Evolutionary conservation across 37 sponge, comb jelly and placozoan species (phyloP), one percentile per base, ranked within the genome.

Genomic region (Spongia lamella): DNA sequence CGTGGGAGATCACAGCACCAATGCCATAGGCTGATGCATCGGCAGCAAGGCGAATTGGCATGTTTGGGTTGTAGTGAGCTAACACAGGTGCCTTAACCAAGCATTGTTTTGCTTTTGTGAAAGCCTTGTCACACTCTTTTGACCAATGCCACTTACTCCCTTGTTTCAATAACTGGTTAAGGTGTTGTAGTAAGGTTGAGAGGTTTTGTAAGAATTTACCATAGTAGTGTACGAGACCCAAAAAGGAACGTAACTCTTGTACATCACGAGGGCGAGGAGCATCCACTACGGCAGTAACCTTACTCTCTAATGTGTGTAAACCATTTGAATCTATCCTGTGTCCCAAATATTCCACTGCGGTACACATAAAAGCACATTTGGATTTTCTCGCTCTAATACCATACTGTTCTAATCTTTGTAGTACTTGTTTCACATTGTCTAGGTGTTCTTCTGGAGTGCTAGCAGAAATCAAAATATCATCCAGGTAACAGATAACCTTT

Each of bases 21-120:
- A 62, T 34, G 31, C 63, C 31, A 25, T 62, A 25, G 27, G 47
- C 37, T 22, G 75, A 74, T 1, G 75, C 75, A 74, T 74, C 47
- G 47, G 47, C 47, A 13, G 47, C 47, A 43, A 43, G 47, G 9
- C 47, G 47, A 43, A 43, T 43, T 43, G 47, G 47, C 47, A 43
- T 13, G 9, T 43, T 43, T 13, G 47, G 47, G n/a, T n/a, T n/a
- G n/a, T n/a, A n/a, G n/a, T n/a, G n/a, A 43, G 47, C 47, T 43
- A 43, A 43, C 19, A 62, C 63, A 27, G 63, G 31, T 34, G 31
- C 63, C 19, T 20, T 27, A 26, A 30, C 63, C 63, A 62, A 29
- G 29, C 25, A 58, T 27, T 58, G 60, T 27, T 58, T 62, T 30
- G 17, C 63, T 2, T 62, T 25, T 34, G 31, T 30, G 63, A 62